These are phyloP conservation scores for Oxyruncus cristatus DNA, from an alignment of 2,113 vertebrate genomes.

Conservation along the genomic window DNA sequence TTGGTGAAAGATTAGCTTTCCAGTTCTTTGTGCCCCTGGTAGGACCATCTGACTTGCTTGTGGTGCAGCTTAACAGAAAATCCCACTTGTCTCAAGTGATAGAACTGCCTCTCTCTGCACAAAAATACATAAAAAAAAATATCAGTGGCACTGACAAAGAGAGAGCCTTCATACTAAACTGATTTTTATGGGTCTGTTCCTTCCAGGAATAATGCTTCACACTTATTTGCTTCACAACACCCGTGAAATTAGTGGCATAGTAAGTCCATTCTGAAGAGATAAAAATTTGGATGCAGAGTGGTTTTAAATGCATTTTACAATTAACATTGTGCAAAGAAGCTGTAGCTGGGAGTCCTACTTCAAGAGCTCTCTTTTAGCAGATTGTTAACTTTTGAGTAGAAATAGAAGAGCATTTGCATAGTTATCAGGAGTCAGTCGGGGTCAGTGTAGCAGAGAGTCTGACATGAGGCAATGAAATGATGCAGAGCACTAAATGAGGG, in stretches of 20 bases:
- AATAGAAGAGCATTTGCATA: neutral
- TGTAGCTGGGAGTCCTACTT: neutral
- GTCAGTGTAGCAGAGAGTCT: neutral
- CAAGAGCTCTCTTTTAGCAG: neutral
- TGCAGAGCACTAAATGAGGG: neutral
- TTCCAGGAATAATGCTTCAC: conserved; percentile 10
- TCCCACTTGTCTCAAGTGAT: neutral
- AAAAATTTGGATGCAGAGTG: neutral
- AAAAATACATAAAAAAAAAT: neutral
- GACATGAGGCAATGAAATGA: neutral
- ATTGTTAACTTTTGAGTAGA: neutral
- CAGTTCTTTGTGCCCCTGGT: neutral
- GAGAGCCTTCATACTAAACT: neutral
- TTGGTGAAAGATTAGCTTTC: neutral
- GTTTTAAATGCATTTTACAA: conserved; percentile 10
- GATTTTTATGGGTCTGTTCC: conserved; percentile 5
- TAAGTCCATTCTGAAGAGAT: neutral
- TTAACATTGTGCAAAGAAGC: neutral
- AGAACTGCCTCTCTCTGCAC: neutral
- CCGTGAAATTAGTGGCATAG: conserved; percentile 17
- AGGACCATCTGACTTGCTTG: neutral
- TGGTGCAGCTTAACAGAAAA: neutral
- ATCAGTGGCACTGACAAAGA: neutral
- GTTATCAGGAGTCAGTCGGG: neutral
- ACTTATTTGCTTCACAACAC: neutral